Conservation (phyloP, 1,140 invertebrate genomes). For the Drosophila parvula region DNA sequence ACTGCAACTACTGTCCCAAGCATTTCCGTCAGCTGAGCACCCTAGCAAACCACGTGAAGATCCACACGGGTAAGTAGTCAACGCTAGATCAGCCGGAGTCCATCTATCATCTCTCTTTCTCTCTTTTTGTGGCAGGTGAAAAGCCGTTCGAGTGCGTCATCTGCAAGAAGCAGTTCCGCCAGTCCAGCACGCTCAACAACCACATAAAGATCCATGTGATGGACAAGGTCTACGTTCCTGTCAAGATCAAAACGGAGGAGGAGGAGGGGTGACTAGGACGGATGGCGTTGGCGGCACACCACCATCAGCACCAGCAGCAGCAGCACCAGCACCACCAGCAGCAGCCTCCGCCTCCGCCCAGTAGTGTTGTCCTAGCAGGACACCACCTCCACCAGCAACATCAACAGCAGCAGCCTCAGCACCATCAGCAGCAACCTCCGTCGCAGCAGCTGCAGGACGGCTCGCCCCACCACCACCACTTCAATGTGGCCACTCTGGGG, state of each 20-base stretch:
- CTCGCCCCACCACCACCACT: slow-evolving; percentile 72
- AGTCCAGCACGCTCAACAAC: slow-evolving; percentile 83
- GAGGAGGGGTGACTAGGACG: slow-evolving; percentile 84
- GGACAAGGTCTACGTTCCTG: slow-evolving; percentile 83
- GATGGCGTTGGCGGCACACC: slow-evolving; percentile 77
- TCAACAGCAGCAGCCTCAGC: slow-evolving; percentile 52
- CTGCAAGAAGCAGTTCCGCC: slow-evolving; percentile 84
- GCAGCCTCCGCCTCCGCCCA: slow-evolving; percentile 37
- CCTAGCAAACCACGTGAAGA: slow-evolving; percentile 83
- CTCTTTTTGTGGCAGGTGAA: slow-evolving; percentile 70
- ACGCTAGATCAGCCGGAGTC: background rate
- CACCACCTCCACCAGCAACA: slow-evolving; percentile 53
- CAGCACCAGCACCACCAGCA: slow-evolving; percentile 52
- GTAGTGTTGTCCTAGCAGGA: slow-evolving; percentile 8
- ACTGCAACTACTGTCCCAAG: slow-evolving; percentile 83
- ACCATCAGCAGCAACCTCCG: slow-evolving; percentile 58
- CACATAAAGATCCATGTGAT: slow-evolving; percentile 84
- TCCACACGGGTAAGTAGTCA: slow-evolving; percentile 75
- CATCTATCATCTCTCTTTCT: slow-evolving; percentile 6
- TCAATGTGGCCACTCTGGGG: slow-evolving; percentile 75
- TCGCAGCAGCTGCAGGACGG: slow-evolving; percentile 59
- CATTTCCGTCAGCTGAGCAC: slow-evolving; percentile 83
- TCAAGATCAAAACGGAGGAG: slow-evolving; percentile 83
- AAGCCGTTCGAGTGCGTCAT: slow-evolving; percentile 84
- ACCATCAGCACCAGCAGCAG: slow-evolving; percentile 55